Evolutionary conservation across 1,140 invertebrate genomes (phyloP).

Genomic region (Paraescarpia echinospica): DNA sequence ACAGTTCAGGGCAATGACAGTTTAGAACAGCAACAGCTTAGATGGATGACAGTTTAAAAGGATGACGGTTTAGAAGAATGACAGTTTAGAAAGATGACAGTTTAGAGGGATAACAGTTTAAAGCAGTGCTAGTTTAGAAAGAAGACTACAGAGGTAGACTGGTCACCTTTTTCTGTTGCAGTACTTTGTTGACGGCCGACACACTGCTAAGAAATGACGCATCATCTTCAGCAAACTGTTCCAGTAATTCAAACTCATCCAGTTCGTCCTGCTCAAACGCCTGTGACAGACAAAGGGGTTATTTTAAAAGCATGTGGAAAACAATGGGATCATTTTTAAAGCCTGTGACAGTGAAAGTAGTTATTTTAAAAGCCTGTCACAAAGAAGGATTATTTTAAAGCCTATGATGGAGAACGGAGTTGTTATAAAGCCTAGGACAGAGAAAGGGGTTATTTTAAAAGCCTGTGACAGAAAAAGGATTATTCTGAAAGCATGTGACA

Average conservation of each 20-base stretch:
- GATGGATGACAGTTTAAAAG: no score
- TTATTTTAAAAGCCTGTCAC: background rate
- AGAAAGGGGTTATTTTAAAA: no score
- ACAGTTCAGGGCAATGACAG: no score
- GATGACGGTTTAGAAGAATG: background rate
- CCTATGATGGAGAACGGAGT: no score
- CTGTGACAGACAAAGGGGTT: background rate
- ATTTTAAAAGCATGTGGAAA: background rate
- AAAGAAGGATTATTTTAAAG: background rate
- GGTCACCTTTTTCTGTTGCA: slow-evolving; percentile 26
- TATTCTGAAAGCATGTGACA: no score
- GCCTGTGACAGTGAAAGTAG: no score
- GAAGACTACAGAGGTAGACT: background rate
- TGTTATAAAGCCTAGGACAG: no score
- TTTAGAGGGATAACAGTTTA: background rate
- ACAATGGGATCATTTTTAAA: background rate
- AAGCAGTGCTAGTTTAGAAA: background rate
- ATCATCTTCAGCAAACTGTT: slow-evolving; percentile 53
- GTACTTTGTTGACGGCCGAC: slow-evolving; percentile 44
- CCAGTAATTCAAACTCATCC: slow-evolving; percentile 56
- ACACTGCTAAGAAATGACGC: slow-evolving; percentile 54
- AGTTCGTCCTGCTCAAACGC: slow-evolving; percentile 9
- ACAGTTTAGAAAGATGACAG: background rate
- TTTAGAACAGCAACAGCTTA: background rate
- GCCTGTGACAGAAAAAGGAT: no score